A percentile compares a stretch with the other conserved stretches of the same genome.
These are phyloP conservation scores for Pedicia rivosa DNA, from an alignment of 2,888 invertebrate genomes.

Conservation along the genomic window DNA sequence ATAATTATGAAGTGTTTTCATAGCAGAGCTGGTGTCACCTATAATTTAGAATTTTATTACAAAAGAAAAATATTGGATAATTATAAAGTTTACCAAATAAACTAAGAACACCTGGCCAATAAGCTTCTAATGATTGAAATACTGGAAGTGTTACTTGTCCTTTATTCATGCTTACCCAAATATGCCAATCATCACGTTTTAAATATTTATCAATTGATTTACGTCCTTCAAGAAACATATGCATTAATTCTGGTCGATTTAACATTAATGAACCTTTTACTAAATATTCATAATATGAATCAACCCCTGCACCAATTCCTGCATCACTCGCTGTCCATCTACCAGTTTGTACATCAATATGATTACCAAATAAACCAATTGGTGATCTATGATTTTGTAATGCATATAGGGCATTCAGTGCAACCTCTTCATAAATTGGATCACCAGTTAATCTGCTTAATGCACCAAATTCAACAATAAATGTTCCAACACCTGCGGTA, in stretches of 20 bases:
- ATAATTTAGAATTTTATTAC: too few relatives aligned
- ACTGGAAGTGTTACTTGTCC: conserved; percentile 87
- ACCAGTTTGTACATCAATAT: conserved; percentile 87
- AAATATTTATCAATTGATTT: conserved; percentile 68
- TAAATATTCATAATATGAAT: conserved; percentile 96
- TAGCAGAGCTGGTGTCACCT: conserved; percentile 81
- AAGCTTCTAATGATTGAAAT: conserved; percentile 97
- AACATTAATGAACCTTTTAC: conserved; percentile 90
- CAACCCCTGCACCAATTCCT: conserved; percentile 92
- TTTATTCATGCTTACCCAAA: conserved; percentile 98
- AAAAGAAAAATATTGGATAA: too few relatives aligned
- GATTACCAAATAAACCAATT: conserved; percentile 88
- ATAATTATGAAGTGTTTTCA: conserved; percentile 89
- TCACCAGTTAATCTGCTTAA: conserved; percentile 86
- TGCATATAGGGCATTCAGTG: conserved; percentile 78
- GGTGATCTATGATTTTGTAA: conserved; percentile 74
- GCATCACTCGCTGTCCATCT: conserved; percentile 96
- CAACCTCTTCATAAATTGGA: conserved; percentile 87
- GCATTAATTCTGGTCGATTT: conserved; percentile 77
- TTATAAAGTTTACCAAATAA: too few relatives aligned
- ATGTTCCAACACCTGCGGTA: conserved; percentile 96
- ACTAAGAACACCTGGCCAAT: conserved; percentile 92
- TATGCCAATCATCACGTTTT: conserved; percentile 93
- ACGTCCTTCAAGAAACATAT: conserved; percentile 73
- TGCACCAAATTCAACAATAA: conserved; percentile 91